These are phyloP conservation scores for Threskiornis aethiopicus DNA, from an alignment of 2,797 vertebrate genomes.

Conservation along the genomic window DNA sequence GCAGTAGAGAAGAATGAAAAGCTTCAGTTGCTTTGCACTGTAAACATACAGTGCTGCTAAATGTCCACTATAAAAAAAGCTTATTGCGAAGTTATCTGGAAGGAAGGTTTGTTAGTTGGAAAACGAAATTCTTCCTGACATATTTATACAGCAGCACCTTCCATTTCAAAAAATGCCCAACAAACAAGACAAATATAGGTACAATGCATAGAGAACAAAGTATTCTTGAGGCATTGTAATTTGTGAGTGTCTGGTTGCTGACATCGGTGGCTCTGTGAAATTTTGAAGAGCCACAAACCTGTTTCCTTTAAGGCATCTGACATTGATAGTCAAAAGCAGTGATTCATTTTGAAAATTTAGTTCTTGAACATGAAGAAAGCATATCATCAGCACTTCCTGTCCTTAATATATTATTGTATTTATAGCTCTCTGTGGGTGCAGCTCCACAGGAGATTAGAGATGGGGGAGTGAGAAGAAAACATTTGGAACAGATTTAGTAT, in stretches of 20 bases:
- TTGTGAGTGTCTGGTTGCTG: not conserved
- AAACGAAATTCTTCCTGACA: not conserved
- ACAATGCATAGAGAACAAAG: not conserved
- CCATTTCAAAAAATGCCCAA: not conserved
- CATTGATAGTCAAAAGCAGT: not conserved
- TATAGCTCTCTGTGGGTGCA: slow-evolving; percentile 4
- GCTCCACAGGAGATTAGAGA: not conserved
- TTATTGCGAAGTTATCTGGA: not conserved
- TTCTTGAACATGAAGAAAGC: not conserved
- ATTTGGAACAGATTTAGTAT: slow-evolving; percentile 4
- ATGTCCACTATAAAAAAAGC: not conserved
- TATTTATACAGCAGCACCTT: not conserved
- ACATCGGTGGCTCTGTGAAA: not conserved
- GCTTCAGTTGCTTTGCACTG: not conserved
- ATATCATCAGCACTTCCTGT: not conserved
- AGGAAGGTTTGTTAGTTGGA: not conserved
- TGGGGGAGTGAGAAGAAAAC: slow-evolving; percentile 23
- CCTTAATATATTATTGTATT: not conserved
- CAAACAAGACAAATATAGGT: not conserved
- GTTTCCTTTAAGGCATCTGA: not conserved
- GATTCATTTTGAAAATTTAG: not conserved
- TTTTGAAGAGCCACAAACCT: not conserved
- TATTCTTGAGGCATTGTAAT: not conserved
- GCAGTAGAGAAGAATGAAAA: not conserved
- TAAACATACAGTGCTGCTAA: not conserved